Evolutionary conservation across 2,797 vertebrate species (phyloP).

Genomic region (Antennarius maculatus): DNA sequence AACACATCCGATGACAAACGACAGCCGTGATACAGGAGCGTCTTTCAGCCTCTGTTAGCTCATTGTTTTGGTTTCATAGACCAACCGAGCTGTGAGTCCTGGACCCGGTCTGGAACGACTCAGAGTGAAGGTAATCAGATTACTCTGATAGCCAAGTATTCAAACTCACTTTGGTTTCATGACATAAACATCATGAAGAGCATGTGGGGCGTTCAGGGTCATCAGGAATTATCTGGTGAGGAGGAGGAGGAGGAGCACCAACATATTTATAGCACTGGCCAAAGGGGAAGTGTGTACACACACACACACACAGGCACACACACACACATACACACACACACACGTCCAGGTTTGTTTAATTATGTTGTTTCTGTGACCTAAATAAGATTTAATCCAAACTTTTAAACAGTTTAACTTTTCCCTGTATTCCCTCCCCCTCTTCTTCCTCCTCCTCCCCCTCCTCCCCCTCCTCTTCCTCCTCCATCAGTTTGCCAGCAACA

Average conservation of each 20-base stretch:
- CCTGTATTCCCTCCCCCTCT: not conserved
- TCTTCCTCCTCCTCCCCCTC: slow-evolving; percentile 48
- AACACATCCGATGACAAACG: too few species aligned
- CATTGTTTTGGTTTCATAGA: too few species aligned
- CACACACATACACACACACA: too few species aligned
- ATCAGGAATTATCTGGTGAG: not conserved
- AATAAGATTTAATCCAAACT: slow-evolving; percentile 21
- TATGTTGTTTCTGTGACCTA: slow-evolving; percentile 6
- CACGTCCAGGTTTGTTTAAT: not conserved
- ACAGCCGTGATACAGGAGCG: too few species aligned
- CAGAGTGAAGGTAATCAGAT: too few species aligned
- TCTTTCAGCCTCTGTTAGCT: too few species aligned
- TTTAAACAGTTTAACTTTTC: slow-evolving; percentile 13
- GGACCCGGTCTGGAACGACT: too few species aligned
- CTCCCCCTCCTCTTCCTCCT: slow-evolving; percentile 40
- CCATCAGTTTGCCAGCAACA: slow-evolving; percentile 45
- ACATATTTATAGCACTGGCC: slow-evolving; percentile 50
- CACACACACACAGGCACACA: slow-evolving; percentile 13
- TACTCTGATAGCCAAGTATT: too few species aligned
- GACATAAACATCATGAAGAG: too few species aligned
- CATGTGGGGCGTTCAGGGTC: too few species aligned
- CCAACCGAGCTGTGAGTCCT: too few species aligned
- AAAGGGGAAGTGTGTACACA: slow-evolving; percentile 19
- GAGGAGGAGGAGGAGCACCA: slow-evolving; percentile 23
- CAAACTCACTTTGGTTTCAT: too few species aligned